phyloP scores from a whole-genome alignment of 2,888 invertebrate species.

The Gibbula magus region DNA sequence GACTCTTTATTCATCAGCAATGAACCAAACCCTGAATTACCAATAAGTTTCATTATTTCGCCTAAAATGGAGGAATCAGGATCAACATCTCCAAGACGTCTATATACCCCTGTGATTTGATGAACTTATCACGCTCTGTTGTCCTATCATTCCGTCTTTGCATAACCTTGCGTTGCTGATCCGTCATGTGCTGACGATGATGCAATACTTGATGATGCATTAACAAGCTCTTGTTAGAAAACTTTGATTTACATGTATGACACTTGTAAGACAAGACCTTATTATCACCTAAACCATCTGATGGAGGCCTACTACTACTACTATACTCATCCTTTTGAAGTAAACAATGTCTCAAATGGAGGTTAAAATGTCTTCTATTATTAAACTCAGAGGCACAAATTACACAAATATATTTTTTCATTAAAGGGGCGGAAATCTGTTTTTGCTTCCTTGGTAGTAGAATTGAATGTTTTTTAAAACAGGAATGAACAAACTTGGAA shows the following conservation, averaged over 20 bases:
- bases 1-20: not conserved
- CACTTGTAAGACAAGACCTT: not conserved
- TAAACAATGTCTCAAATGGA: too few relatives aligned
- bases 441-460: too few relatives aligned
- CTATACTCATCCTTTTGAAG: not conserved
- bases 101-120: not conserved
- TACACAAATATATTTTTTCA: too few relatives aligned
- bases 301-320: not conserved
- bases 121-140: not conserved
- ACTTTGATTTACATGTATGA: not conserved
- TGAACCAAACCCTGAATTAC: not conserved
- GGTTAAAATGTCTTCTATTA: too few relatives aligned
- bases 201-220: not conserved
- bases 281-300: not conserved
- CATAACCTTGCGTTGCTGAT: too few relatives aligned
- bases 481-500: too few relatives aligned
- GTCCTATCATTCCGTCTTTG: too few relatives aligned
- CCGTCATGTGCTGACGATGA: not conserved
- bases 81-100: not conserved
- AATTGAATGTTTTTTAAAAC: too few relatives aligned
- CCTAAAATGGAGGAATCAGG: not conserved
- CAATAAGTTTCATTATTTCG: not conserved
- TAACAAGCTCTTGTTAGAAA: not conserved
- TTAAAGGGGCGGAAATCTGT: too few relatives aligned
- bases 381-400: too few relatives aligned